Evolutionary conservation across 2,113 vertebrate genomes (phyloP), one percentile per base, ranked within the genome.

Genomic region (Catharus bicknelli): DNA sequence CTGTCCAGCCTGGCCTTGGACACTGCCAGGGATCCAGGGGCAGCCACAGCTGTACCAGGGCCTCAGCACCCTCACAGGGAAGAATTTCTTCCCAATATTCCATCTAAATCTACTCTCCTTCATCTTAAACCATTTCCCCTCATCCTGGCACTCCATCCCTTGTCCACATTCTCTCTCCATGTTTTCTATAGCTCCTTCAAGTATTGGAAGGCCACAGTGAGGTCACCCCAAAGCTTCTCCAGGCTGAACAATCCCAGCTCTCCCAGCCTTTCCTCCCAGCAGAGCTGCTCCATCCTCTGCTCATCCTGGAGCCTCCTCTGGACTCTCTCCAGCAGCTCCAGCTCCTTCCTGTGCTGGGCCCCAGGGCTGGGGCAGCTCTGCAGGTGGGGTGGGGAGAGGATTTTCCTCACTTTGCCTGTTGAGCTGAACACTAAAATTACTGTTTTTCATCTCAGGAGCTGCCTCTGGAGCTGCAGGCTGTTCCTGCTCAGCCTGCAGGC

Each of bases 181-280:
- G 15, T 51, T 16, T 51, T 26, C 50, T 51, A 26, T 10, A 1
- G 5, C 8, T 51, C 58, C 15, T 20, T n/a, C 75, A 43, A 43
- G 9, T 0, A 0, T 25, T 38, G 36, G 0, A 58, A 29, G 12
- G 59, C 7, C 59, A 29, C 12, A 7, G 0, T 45, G 0, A 2
- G 27, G 1, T 74, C n/a, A n/a, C 16, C 10, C 42, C 3, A 4
- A 0, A 53, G 10, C n/a, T 59, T 59, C 16, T 59, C 86, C 68
- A 47, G 27, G 61, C 38, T 88, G 53, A 45, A 3, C 68, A 40
- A 10, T 5, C 9, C 77, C 68, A 74, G 0, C 29, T 59, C 8
- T 74, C 57, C 23, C 58, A 79, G 58, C 75, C 68, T 11, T 66
- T 23, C 36, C 66, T 79, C 57, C 23, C 58, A 80, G 66, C 85